Evolutionary conservation across 2,113 vertebrate genomes (phyloP).

Genomic region (Python bivittatus): DNA sequence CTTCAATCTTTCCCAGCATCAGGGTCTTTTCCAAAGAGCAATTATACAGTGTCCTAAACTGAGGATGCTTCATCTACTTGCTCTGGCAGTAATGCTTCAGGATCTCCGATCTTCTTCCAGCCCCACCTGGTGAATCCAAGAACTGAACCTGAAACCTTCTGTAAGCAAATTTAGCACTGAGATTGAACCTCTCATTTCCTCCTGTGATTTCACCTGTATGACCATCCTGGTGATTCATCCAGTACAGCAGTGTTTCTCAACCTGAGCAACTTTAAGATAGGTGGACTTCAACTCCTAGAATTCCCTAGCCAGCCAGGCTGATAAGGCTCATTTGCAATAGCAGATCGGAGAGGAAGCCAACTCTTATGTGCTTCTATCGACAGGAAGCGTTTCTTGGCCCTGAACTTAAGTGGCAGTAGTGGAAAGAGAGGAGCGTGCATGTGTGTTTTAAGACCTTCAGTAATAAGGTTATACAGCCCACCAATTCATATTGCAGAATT

Average conservation of each 20-base stretch:
- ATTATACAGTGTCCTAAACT: not conserved
- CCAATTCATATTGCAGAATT: not conserved
- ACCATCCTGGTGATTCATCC: not conserved
- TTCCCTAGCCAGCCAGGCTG: too few relatives aligned
- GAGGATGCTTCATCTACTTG: not conserved
- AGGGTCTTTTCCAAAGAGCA: too few relatives aligned
- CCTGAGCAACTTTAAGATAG: too few relatives aligned
- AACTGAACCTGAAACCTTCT: not conserved
- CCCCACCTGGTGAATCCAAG: not conserved
- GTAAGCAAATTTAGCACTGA: not conserved
- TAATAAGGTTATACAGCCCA: not conserved
- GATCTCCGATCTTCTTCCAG: not conserved
- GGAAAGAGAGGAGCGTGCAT: not conserved
- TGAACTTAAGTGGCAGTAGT: not conserved
- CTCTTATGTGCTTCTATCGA: not conserved
- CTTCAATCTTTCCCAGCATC: too few relatives aligned
- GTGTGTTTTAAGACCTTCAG: not conserved
- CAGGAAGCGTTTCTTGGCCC: too few relatives aligned
- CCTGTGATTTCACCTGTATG: too few relatives aligned
- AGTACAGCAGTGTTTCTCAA: too few relatives aligned
- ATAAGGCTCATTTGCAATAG: not conserved
- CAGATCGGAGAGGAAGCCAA: not conserved
- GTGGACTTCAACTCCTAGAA: too few relatives aligned
- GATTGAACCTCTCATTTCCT: not conserved
- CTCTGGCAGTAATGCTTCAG: not conserved